Evolutionary conservation across 2,113 vertebrate genomes (phyloP).

Genomic region (Anolis carolinensis): DNA sequence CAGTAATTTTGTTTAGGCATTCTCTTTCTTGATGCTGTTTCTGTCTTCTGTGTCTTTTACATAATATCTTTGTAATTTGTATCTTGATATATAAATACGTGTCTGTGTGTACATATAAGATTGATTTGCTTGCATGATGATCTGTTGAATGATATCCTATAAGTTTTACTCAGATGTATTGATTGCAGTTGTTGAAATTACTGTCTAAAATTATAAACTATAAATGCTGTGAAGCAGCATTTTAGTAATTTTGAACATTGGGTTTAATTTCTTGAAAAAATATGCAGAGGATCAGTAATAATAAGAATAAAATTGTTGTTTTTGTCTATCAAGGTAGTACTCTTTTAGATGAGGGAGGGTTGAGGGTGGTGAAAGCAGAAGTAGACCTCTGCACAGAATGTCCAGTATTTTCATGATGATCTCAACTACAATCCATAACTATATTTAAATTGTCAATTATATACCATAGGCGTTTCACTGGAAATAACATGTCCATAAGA

Average conservation of each 20-base stretch:
- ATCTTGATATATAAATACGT: constrained; percentile 35
- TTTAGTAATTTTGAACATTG: constrained; percentile 36
- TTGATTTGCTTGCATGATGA: constrained; percentile 5
- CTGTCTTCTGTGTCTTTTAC: constrained; percentile 49
- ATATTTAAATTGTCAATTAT: constrained; percentile 78
- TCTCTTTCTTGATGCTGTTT: constrained; percentile 41
- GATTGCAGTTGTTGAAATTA: constrained; percentile 20
- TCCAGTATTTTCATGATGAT: constrained; percentile 73
- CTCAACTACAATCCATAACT: constrained; percentile 73
- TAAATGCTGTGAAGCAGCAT: constrained; percentile 25
- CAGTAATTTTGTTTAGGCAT: background rate
- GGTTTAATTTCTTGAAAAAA: constrained; percentile 54
- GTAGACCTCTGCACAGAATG: constrained; percentile 62
- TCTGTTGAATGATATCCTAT: background rate
- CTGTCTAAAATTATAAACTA: constrained; percentile 19
- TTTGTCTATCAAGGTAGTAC: constrained; percentile 32
- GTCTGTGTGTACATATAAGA: constrained; percentile 11
- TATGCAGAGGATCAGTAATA: constrained; percentile 16
- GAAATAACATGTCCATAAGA: constrained; percentile 79
- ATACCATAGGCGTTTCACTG: constrained; percentile 79
- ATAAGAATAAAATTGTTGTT: background rate
- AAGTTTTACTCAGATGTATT: constrained; percentile 8
- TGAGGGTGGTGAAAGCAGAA: constrained; percentile 65
- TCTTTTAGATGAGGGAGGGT: constrained; percentile 68
- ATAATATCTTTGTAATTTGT: background rate